These are phyloP conservation scores for Taurulus bubalis DNA, from an alignment of 2,113 vertebrate genomes.

Conservation along the genomic window DNA sequence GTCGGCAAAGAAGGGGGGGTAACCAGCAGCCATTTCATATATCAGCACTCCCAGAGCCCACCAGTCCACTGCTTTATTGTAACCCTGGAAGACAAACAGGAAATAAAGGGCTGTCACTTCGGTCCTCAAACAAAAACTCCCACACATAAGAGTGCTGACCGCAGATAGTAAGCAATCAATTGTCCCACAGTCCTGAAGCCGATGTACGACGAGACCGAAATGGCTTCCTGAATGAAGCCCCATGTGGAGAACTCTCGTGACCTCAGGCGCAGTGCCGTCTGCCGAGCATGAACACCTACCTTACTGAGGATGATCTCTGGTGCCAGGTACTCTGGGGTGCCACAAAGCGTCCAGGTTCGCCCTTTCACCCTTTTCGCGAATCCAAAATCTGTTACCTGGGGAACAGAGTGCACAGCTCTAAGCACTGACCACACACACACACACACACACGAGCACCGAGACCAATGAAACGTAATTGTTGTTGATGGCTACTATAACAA, in stretches of 20 bases:
- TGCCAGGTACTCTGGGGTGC: slow-evolving; percentile 93
- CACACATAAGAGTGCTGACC: background rate
- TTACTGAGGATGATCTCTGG: slow-evolving; percentile 96
- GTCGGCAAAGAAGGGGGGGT: slow-evolving; percentile 95
- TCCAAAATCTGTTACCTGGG: slow-evolving; percentile 95
- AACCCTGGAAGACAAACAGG: slow-evolving; percentile 83
- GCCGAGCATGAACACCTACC: slow-evolving; percentile 69
- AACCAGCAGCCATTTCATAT: slow-evolving; percentile 96
- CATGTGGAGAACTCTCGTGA: background rate
- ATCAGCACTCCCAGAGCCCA: slow-evolving; percentile 95
- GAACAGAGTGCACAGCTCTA: background rate
- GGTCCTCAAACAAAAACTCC: background rate
- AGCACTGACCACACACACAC: background rate
- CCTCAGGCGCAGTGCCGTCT: background rate
- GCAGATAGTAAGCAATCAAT: background rate
- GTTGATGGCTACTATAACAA: background rate
- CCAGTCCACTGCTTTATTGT: slow-evolving; percentile 97
- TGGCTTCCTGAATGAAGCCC: background rate
- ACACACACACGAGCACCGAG: background rate
- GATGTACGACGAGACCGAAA: background rate
- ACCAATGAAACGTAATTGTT: background rate
- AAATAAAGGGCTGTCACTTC: slow-evolving; percentile 15
- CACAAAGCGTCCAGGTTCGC: slow-evolving; percentile 94
- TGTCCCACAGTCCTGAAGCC: background rate
- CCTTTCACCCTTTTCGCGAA: slow-evolving; percentile 96